Base-by-base conservation (phyloP, 2,113 vertebrate species). In the Prietella phreatophila region DNA sequence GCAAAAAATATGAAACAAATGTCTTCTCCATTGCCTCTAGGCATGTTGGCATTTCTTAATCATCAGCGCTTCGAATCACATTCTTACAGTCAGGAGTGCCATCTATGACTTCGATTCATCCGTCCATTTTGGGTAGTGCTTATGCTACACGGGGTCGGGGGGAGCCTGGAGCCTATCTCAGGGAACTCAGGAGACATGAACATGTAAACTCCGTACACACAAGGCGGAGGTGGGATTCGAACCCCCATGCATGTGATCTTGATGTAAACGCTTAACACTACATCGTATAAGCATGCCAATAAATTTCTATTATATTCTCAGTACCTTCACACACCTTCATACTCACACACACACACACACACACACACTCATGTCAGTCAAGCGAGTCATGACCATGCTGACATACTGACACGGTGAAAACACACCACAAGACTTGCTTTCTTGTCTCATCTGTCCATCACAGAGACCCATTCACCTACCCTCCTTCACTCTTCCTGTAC, bases 351-450 rank as follows among this genome's bases (percentile, higher is more conserved):
- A 36, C n/a, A 50, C 47, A 79, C 50, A n/a, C 27, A 81, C n/a
- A 56, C 78, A 39, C 80, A 60, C 80, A 22, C 8, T 17, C 71
- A 67, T 14, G 91, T 92, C 91, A 91, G 90, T 93, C 92, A 89
- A 86, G 71, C 20, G 14, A 86, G 86, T 85, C 30, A 56, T 25
- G 91, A 91, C 90, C 39, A 30, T 55, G 17, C 17, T 60, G 80
- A 63, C 39, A 30, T 55, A 5, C 17, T 60, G 80, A 63, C 94
- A 91, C 91, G 89, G 11, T 42, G 93, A 47, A 93, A 94, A 94
- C 92, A 93, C 56, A 91, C 93, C 91, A 92, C 93, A 93, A 93
- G 91, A 91, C 92, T 88, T 53, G 86, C 86, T 87, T 90, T 93
- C 86, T 90, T 91, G 91, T 92, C 82, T 92, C 85, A 86, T 76